Conservation (phyloP, 2,113 vertebrate genomes). For the Hyperoodon ampullatus region DNA sequence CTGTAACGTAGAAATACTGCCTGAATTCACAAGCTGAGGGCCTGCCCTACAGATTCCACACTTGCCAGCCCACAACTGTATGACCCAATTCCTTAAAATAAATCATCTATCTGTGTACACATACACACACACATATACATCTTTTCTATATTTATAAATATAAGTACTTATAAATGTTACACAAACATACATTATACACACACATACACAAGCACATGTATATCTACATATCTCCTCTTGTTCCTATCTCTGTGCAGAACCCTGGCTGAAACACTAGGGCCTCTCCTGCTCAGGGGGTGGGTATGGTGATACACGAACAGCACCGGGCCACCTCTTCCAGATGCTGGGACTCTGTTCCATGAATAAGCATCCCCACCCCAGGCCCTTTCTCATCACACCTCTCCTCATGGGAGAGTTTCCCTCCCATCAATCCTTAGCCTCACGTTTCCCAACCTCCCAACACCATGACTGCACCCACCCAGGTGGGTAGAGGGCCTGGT, state of each 20-base stretch:
- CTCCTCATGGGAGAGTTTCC: background rate
- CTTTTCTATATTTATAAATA: background rate
- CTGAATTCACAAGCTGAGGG: background rate
- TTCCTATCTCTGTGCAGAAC: background rate
- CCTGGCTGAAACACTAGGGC: too few relatives aligned
- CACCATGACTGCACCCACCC: too few relatives aligned
- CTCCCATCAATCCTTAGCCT: background rate
- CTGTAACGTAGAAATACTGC: background rate
- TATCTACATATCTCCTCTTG: background rate
- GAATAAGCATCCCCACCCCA: too few relatives aligned
- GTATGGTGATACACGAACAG: background rate
- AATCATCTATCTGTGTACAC: background rate
- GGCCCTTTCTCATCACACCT: background rate
- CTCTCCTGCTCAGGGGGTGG: background rate
- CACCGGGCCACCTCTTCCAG: background rate
- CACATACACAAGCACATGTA: rapidly evolving
- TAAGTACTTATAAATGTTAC: background rate
- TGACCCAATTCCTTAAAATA: background rate
- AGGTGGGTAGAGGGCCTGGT: background rate
- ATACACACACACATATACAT: background rate
- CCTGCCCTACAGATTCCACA: background rate
- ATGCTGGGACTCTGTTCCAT: background rate
- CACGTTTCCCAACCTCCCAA: background rate
- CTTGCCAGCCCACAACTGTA: background rate
- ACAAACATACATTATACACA: background rate